Conservation (phyloP, 2,888 invertebrate genomes). For the Chrysodeixis includens region DNA sequence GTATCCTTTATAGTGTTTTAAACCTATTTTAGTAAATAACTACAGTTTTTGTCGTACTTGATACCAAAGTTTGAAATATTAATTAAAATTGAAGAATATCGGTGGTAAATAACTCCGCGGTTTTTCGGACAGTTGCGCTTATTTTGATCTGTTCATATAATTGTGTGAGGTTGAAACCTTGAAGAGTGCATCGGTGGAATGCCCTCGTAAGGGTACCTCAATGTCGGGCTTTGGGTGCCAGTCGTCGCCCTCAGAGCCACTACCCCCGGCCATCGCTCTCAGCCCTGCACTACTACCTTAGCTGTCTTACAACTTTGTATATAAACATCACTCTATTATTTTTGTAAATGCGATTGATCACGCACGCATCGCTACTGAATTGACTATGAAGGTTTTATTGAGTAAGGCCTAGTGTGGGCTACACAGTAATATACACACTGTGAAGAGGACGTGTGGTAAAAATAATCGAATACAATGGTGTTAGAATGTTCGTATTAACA, state of each 20-base stretch:
- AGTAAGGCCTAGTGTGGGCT: constrained; percentile 21
- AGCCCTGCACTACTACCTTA: constrained; percentile 67
- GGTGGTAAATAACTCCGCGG: constrained; percentile 22
- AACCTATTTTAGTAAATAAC: not conserved
- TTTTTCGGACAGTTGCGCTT: constrained; percentile 43
- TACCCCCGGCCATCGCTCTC: constrained; percentile 68
- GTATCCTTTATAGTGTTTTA: not conserved
- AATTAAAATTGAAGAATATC: not conserved
- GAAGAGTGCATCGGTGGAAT: constrained; percentile 83
- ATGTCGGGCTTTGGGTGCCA: constrained; percentile 84
- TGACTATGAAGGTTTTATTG: constrained; percentile 23
- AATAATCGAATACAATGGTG: not conserved
- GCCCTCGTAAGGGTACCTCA: constrained; percentile 86
- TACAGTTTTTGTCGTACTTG: no score
- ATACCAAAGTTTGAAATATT: not conserved
- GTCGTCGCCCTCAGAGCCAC: constrained; percentile 84
- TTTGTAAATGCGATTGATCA: constrained; percentile 37
- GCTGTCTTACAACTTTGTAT: constrained; percentile 69
- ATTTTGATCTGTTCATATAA: constrained; percentile 43
- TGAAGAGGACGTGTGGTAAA: constrained; percentile 8
- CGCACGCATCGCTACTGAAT: constrained; percentile 35
- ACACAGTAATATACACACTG: not conserved
- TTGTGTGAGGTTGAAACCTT: constrained; percentile 68
- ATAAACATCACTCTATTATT: constrained; percentile 69
- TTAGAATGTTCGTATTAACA: not conserved